Base-by-base conservation (phyloP, 2,113 vertebrate genomes). In the Menidia beryllina region DNA sequence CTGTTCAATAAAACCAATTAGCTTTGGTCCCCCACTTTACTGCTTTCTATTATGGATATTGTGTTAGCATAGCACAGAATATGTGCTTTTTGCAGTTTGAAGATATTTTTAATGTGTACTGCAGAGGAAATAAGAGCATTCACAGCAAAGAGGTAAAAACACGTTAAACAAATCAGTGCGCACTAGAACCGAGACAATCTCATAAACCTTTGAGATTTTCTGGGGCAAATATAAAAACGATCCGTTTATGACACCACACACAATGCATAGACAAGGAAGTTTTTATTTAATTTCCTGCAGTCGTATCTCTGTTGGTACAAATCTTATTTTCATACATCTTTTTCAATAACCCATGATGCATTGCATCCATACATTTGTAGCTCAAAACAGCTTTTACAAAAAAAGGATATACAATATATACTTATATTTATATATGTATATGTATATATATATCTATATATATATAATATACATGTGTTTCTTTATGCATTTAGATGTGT, bases 211-310 rank as follows among this genome's bases (percentile, higher is more conserved):
- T 5, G 38, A 14, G 13, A 5, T 43, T 43, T 15, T 15, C 17
- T 6, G 17, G 17, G 5, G n/a, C 17, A 17, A 5, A 45, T 7
- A 17, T 45, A n/a, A 45, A 43, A 8, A 6, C 26, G 13, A 21
- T 55, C 27, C n/a, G 38, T 24, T 55, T n/a, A 77, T 27, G 69
- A 91, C 85, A 80, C 77, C 86, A 91, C 84, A 86, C 80, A 91
- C 91, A 91, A 86, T 94, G 93, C 93, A 94, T 94, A 94, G 94
- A 94, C 94, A 94, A 93, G 92, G 91, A 93, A 88, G n/a, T 78
- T 91, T 94, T 92, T 91, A 92, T 92, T 94, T 92, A 41, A 90
- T 85, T 93, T 91, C 86, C 85, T 91, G 88, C 88, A 90, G 83
- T 92, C 80, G 80, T 91, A 86, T 91, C 86, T 91, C 70, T 72